Evolutionary conservation across 1,140 invertebrate genomes (phyloP), one percentile per base, ranked within the genome.

Genomic region (Danaus plexippus): DNA sequence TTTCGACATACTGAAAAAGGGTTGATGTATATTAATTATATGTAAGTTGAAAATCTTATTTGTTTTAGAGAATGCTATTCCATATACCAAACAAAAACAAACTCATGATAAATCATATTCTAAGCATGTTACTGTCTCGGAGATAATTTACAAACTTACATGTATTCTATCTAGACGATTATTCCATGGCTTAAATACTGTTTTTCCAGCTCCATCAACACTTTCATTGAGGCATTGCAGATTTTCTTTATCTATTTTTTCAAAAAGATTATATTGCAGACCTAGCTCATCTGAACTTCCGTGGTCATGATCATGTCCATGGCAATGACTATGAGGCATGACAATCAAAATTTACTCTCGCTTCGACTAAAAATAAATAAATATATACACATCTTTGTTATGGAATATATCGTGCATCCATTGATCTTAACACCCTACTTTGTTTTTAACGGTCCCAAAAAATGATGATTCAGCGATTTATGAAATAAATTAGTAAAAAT

Each of bases 181-280:
- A 71, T 97, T 95, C 94, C 96, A 99, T 0, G 95, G 89, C 85
- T 97, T 98, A 70, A 99, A 99, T 9, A 99, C 92, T 41, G 87
- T 88, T 87, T 93, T 95, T 47, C 96, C 97, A 40, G 94, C 94
- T 43, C 93, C 94, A 75, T 98, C 96, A 41, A 89, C 80, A 18
- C 87, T 85, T 88, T 99, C 97, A 83, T 98, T 98, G 1, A 99
- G 85, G 87, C 96, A 98, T 76, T 97, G 91, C 2, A 97, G 84
- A 81, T 95, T 95, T n/a, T 93, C 90, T 63, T 91, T 90, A 84
- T 98, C 94, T 69, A 98, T 97, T 90, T 96, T 98, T 64, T 91
- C 87, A 80, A 92, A 97, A 47, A 98, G 88, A 88, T 92, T 97
- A 69, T 97, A 98, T 62, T 95, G 90, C 47, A 96, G 80, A 32